Conservation (phyloP, 2,113 vertebrate species). For the Protobothrops mucrosquamatus region DNA sequence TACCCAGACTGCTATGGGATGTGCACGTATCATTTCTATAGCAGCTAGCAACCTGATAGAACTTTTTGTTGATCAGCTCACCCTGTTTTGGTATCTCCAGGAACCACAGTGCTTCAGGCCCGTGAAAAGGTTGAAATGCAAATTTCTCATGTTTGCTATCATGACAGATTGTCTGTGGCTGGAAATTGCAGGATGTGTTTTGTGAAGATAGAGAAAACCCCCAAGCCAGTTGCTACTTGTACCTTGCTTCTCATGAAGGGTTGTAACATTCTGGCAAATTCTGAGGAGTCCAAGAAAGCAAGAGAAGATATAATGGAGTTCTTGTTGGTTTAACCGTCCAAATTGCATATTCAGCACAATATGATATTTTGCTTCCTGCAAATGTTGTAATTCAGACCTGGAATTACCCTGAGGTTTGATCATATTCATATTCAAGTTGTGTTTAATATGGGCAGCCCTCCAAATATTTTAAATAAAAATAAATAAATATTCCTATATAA, state of each 20-base stretch:
- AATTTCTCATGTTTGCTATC: conserved; percentile 95
- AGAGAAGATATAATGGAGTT: no score
- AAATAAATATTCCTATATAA: not conserved
- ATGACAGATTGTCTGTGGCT: conserved; percentile 92
- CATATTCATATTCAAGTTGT: not conserved
- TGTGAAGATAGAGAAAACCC: conserved; percentile 93
- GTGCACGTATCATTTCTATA: not conserved
- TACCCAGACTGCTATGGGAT: not conserved
- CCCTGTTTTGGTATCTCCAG: not conserved
- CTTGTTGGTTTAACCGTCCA: no score
- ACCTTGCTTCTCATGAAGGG: not conserved
- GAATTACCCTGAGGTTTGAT: not conserved
- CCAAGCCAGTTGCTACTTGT: conserved; percentile 67
- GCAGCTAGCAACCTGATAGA: not conserved
- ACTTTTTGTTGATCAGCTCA: not conserved
- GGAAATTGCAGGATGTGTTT: conserved; percentile 97
- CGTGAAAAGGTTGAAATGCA: conserved; percentile 92
- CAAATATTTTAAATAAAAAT: not conserved
- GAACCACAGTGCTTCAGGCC: conserved; percentile 65
- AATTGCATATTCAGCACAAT: not conserved
- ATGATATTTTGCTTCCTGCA: not conserved
- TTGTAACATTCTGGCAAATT: no score
- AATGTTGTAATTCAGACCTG: not conserved
- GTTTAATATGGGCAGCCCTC: not conserved
- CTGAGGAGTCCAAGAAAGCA: no score